phyloP scores from a whole-genome alignment of 2,888 invertebrate genomes.

The Actias luna region DNA sequence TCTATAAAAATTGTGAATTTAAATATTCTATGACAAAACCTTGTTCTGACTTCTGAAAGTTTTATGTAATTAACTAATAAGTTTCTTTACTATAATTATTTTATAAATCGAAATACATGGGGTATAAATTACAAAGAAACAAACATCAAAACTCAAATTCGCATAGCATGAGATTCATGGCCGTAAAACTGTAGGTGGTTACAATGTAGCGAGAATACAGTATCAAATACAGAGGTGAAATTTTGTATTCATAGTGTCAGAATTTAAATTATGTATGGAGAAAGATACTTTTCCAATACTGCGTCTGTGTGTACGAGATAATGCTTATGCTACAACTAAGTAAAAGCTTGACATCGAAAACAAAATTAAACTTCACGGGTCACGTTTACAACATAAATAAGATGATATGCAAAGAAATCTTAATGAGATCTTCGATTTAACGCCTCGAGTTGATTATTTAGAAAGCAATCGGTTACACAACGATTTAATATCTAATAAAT shows the following conservation, averaged over 20 bases:
- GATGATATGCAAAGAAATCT: constrained; percentile 34
- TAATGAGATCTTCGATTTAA: constrained; percentile 46
- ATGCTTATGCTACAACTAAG: constrained; percentile 18
- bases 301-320: neutral
- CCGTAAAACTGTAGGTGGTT: neutral
- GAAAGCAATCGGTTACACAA: constrained; percentile 20
- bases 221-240: neutral
- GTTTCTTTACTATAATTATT: too few species aligned
- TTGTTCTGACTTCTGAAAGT: too few species aligned
- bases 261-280: neutral
- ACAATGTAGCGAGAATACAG: neutral
- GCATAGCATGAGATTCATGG: neutral
- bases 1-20: too few species aligned
- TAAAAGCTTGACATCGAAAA: constrained; percentile 31
- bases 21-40: too few species aligned
- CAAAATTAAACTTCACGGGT: constrained; percentile 26
- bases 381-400: constrained; percentile 47
- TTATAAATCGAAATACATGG: neutral
- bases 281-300: neutral
- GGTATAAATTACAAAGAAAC: neutral
- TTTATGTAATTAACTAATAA: too few species aligned
- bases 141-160: neutral
- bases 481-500: constrained; percentile 22
- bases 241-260: neutral
- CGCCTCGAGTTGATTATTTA: constrained; percentile 26